A percentile compares a stretch with the other conserved stretches of the same genome.
Conservation (phyloP, 2,113 vertebrate species). For the Nycticebus coucang region DNA sequence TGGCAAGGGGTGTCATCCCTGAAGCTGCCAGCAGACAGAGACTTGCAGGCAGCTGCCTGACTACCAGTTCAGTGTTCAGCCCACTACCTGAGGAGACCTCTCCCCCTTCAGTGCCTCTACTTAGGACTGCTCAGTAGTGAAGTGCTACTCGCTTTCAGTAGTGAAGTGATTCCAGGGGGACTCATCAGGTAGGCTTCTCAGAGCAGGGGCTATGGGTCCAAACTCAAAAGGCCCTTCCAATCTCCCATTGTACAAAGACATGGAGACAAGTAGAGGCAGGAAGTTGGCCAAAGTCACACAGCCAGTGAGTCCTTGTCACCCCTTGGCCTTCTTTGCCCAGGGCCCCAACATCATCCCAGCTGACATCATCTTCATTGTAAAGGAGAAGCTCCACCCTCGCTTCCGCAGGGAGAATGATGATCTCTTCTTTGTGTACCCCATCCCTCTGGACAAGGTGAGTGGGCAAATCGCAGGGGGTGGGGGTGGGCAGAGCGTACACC, state of each 20-base stretch:
- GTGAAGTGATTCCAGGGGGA: background rate
- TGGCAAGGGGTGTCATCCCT: background rate
- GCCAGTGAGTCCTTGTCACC: background rate
- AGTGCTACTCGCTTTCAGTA: background rate
- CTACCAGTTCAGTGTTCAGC: background rate
- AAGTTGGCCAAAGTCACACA: background rate
- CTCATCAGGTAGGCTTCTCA: background rate
- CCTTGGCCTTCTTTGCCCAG: slow-evolving; percentile 78
- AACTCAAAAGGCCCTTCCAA: background rate
- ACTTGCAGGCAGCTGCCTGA: background rate
- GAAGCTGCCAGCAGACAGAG: background rate
- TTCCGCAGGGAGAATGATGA: slow-evolving; percentile 88
- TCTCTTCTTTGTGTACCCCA: slow-evolving; percentile 85
- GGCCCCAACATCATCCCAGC: slow-evolving; percentile 94
- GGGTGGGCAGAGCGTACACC: background rate
- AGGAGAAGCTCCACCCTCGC: slow-evolving; percentile 90
- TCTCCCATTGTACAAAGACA: background rate
- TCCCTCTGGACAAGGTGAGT: slow-evolving; percentile 92
- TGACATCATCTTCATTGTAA: slow-evolving; percentile 94
- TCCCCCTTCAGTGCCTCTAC: too few relatives aligned
- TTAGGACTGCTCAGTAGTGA: background rate
- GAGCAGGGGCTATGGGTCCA: background rate
- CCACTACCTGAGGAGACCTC: background rate
- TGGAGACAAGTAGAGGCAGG: background rate
- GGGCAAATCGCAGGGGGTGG: background rate